Percentiles rank a stretch among this genome's conserved stretches.
Conservation (phyloP, 1,140 invertebrate genomes). For the Uloborus diversus region DNA sequence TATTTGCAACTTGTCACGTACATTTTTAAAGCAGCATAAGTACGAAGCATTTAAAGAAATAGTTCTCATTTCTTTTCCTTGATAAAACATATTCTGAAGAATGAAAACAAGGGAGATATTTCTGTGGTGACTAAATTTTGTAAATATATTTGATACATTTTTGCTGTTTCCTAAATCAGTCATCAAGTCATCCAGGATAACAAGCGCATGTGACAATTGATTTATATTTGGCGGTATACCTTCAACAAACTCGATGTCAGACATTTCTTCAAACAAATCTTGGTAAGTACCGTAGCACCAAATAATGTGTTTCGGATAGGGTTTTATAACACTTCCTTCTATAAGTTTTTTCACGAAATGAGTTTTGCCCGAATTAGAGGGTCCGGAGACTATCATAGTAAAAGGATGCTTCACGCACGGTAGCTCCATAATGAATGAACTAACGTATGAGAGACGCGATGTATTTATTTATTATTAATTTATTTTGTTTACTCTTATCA, state of each 20-base stretch:
- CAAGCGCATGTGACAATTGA: neutral
- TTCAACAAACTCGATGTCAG: neutral
- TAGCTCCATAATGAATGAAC: neutral
- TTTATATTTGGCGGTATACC: neutral
- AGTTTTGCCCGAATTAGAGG: neutral
- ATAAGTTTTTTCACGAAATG: neutral
- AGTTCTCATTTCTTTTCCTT: conserved; percentile 24
- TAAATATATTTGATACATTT: conserved; percentile 15
- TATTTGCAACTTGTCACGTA: neutral
- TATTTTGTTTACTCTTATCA: no score
- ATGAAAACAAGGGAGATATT: conserved; percentile 27
- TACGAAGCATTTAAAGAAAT: conserved; percentile 28
- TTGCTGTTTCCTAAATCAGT: neutral
- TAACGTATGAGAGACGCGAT: no score
- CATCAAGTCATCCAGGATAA: conserved; percentile 13
- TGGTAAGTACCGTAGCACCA: conserved; percentile 7
- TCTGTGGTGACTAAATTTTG: conserved; percentile 6
- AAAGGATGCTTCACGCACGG: neutral
- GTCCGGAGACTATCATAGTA: neutral
- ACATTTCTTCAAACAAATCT: conserved; percentile 1
- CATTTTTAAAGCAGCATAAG: conserved; percentile 29
- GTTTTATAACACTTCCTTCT: neutral
- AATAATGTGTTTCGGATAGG: neutral
- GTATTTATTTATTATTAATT: no score
- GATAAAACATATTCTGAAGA: conserved; percentile 37